Conservation (phyloP, 2,113 vertebrate species). For the Corythornis madagascariensis region DNA sequence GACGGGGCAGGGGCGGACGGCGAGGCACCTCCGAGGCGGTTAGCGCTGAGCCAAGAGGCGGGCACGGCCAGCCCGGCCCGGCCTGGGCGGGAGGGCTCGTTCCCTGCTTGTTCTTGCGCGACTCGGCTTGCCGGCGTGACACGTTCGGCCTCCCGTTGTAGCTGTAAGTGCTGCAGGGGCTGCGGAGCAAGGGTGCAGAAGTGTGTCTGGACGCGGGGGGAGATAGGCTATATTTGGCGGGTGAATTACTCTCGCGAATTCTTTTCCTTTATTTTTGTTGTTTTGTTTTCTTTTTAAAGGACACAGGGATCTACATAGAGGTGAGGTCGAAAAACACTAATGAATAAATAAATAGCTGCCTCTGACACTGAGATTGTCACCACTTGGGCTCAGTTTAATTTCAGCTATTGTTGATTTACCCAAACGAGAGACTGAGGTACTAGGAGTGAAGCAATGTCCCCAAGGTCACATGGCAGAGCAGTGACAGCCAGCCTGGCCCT, state of each 20-base stretch:
- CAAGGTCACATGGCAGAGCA: not conserved
- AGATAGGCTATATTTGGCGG: slow-evolving; percentile 42
- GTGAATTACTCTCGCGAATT: not conserved
- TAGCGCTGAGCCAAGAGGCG: not conserved
- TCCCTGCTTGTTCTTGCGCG: not conserved
- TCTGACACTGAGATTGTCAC: not conserved
- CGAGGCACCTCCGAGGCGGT: not conserved
- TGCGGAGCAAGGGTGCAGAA: not conserved
- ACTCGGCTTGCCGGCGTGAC: not conserved
- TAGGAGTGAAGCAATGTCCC: not conserved
- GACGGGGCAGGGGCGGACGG: not conserved
- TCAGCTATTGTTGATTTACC: not conserved
- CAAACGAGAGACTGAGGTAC: not conserved
- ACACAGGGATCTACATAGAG: not conserved
- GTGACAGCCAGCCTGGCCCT: not conserved
- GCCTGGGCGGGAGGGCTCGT: not conserved
- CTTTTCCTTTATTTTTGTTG: not conserved
- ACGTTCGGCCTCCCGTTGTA: not conserved
- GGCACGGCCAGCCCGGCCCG: not conserved
- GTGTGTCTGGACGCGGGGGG: not conserved
- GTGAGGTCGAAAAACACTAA: not conserved
- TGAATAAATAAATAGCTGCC: not conserved
- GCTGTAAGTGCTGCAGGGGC: slow-evolving; percentile 5
- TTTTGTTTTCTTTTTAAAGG: not conserved
- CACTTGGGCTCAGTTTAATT: not conserved